Conservation (phyloP, 2,113 vertebrate genomes). For the Alces alces region DNA sequence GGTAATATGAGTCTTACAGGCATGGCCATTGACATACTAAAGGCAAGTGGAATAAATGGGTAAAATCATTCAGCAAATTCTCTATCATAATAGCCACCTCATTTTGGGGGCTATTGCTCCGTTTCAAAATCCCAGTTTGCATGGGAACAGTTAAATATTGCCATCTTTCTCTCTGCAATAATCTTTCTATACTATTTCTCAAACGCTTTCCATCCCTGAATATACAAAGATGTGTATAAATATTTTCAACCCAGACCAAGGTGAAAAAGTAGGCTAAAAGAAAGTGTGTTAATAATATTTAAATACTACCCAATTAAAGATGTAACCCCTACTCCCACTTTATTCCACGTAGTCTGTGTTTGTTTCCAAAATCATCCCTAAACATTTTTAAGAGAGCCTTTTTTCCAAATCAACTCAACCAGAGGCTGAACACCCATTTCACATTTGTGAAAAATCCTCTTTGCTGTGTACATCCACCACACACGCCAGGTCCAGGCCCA, state of each 20-base stretch:
- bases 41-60: not conserved
- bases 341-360: not conserved
- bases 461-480: not conserved
- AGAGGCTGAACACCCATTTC: not conserved
- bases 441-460: not conserved
- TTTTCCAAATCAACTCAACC: not conserved
- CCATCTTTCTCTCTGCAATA: not conserved
- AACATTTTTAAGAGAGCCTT: slow-evolving; percentile 3
- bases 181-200: not conserved
- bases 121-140: not conserved
- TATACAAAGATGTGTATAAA: not conserved
- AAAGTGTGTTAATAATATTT: not conserved
- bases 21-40: not conserved
- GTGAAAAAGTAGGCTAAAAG: not conserved
- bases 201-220: not conserved
- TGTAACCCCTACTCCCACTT: not conserved
- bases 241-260: not conserved
- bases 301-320: not conserved
- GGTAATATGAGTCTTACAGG: not conserved
- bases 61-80: not conserved
- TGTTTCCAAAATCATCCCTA: not conserved
- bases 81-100: not conserved
- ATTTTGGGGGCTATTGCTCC: not conserved
- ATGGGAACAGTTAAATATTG: not conserved
- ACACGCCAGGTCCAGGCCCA: not conserved